Base-by-base conservation (phyloP, 2,888 invertebrate genomes). In the Hypsopygia costalis region DNA sequence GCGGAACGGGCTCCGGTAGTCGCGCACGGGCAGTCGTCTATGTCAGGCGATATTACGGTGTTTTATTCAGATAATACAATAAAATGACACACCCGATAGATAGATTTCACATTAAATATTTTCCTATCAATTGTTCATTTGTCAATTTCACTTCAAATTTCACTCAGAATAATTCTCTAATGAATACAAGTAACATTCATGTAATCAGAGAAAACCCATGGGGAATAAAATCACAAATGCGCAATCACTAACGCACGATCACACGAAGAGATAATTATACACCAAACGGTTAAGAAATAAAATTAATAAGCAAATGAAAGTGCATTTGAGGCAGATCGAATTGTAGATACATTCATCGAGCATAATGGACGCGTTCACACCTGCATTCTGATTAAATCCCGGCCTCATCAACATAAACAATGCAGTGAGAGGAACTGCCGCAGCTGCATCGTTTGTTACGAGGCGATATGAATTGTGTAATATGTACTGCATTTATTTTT, bases 1-100 rank as follows among this genome's bases (percentile, higher is more conserved):
- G 73, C 68, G 64, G 70, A 72, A 75, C 81, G 80, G 80, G 81
- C 69, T 60, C 34, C 48, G 62, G 58, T 60, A 52, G 58, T 56
- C 55, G 69, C 62, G 66, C 68, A 63, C 65, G 71, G 65, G 71
- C 65, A 54, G 43, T 49, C 50, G 44, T 38, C 54, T 63, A 58
- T 63, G 52, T 62, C 62, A 51, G 41, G 32, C 52, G 50, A 55
- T 62, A 56, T 58, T 55, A 59, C 58, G 57, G 61, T 58, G 47
- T 54, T 52, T 50, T 55, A 49, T 47, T 36, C 43, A 52, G 40
- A 28, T 31, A 52, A 48, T 47, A 43, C 35, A 40, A 47, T 36
- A 42, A 58, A 55, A 51, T 49, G 35, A 35, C 30, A 33, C 2
- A 16, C 16, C 16, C 16, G 16, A 4, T 16, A 32, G 32, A 45